A percentile compares a stretch with the other conserved stretches of the same genome.
phyloP scores from a whole-genome alignment of 2,113 vertebrate species.

The Semnopithecus entellus region DNA sequence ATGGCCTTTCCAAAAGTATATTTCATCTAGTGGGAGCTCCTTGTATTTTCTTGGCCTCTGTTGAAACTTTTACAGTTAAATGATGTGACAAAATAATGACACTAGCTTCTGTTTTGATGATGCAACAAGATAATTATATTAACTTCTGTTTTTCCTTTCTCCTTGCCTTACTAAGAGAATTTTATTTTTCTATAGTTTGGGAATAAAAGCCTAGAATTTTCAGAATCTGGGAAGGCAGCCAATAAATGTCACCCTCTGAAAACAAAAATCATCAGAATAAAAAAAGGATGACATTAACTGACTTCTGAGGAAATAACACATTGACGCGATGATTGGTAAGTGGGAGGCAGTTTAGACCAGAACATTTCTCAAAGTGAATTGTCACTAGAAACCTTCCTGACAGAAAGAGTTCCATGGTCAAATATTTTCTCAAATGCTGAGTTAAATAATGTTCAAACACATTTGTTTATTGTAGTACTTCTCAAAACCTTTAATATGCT shows the following conservation, averaged over 20 bases:
- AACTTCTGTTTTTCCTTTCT: not conserved
- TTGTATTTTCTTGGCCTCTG: not conserved
- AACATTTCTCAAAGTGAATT: not conserved
- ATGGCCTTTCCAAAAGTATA: not conserved
- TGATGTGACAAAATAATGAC: not conserved
- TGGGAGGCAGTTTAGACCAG: not conserved
- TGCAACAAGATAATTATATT: not conserved
- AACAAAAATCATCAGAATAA: not conserved
- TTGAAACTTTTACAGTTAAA: not conserved
- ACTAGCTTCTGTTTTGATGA: not conserved
- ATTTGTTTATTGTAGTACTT: not conserved
- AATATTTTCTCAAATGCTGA: not conserved
- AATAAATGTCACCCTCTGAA: not conserved
- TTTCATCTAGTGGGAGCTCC: not conserved
- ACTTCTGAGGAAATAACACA: constrained; percentile 12
- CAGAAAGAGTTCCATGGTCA: not conserved
- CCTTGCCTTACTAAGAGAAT: not conserved
- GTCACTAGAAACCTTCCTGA: not conserved
- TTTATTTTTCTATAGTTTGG: not conserved
- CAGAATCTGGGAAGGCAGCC: constrained; percentile 36
- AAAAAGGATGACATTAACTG: not conserved
- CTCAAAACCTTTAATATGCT: not conserved
- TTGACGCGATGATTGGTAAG: not conserved
- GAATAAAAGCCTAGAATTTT: not conserved
- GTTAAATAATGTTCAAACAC: not conserved